phyloP scores from a whole-genome alignment of 2,113 vertebrate genomes.

The Acrocephalus kingi region DNA sequence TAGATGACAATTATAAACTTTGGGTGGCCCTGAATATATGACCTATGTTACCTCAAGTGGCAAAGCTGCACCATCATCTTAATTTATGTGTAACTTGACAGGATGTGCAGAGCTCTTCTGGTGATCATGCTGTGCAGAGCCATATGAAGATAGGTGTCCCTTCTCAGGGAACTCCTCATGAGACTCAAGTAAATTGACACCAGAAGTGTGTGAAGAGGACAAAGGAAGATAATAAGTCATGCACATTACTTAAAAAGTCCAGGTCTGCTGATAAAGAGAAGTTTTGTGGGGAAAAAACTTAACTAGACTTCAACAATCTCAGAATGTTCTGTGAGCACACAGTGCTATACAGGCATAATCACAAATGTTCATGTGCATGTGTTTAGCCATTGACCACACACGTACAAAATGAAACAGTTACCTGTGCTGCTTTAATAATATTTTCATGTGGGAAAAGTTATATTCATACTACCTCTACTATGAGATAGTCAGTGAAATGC shows the following conservation, averaged over 20 bases:
- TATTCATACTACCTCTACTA: neutral
- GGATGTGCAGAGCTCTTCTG: neutral
- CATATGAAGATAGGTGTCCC: neutral
- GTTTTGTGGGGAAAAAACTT: neutral
- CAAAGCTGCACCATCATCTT: neutral
- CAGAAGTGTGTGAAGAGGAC: neutral
- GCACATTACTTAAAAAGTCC: neutral
- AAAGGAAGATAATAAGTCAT: neutral
- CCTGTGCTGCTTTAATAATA: neutral
- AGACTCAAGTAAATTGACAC: neutral
- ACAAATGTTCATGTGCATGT: neutral
- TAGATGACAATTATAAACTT: neutral
- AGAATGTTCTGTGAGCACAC: neutral
- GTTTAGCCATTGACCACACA: neutral
- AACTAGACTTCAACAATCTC: neutral
- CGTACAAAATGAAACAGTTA: neutral
- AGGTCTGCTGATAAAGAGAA: neutral
- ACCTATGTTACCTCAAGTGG: neutral
- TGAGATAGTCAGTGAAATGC: neutral
- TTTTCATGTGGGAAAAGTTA: neutral
- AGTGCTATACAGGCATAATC: neutral
- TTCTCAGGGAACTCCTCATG: neutral
- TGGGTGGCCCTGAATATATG: neutral
- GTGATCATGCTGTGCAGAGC: neutral
- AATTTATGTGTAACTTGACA: neutral